phyloP scores from a whole-genome alignment of 2,113 vertebrate genomes.

The Corythornis cristatus region DNA sequence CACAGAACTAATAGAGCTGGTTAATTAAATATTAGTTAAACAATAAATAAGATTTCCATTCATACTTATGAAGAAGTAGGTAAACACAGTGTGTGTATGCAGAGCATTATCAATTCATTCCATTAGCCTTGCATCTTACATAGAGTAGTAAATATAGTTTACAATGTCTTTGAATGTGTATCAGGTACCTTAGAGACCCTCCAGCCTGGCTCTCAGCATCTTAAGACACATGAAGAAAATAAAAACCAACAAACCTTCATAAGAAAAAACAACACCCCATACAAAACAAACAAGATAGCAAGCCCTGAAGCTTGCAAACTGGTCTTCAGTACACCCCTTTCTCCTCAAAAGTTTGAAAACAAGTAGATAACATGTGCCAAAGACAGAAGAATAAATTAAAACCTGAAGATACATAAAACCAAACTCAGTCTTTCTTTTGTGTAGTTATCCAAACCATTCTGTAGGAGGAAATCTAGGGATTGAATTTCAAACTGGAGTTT shows the following conservation, averaged over 20 bases:
- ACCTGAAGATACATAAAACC: background rate
- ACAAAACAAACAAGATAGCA: background rate
- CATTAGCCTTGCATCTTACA: background rate
- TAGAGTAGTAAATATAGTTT: background rate
- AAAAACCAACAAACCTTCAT: background rate
- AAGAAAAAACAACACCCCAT: background rate
- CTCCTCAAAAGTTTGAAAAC: background rate
- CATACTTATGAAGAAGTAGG: background rate
- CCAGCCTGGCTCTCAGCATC: background rate
- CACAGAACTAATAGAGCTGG: background rate
- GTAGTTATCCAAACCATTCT: background rate
- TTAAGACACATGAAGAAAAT: background rate
- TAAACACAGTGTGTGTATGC: background rate
- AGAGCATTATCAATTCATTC: background rate
- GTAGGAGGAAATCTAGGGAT: background rate
- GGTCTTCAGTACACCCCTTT: background rate
- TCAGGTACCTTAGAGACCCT: background rate
- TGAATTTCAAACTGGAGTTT: background rate
- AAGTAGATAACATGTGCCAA: background rate
- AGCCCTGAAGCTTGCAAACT: background rate
- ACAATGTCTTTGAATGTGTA: background rate
- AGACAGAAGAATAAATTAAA: background rate
- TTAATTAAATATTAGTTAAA: slow-evolving; percentile 28
- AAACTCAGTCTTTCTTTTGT: background rate
- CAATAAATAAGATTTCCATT: background rate